Evolutionary conservation across 2,888 invertebrate species (phyloP), one percentile per base, ranked within the genome.

Genomic region (Drosophila colorata): DNA sequence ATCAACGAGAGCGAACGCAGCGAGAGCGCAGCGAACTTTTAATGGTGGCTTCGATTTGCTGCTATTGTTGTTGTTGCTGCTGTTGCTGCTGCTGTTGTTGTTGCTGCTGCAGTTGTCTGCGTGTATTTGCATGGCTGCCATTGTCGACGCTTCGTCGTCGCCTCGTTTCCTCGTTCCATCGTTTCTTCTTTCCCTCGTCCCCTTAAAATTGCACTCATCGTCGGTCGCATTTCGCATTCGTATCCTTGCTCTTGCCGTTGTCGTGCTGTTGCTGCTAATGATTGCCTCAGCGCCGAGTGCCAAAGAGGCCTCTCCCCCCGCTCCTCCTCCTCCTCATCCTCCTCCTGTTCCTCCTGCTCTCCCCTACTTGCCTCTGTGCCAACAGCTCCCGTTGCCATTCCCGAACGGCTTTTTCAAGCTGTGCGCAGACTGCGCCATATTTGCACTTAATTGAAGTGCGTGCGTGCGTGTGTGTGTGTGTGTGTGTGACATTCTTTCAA

Each of bases 401-500:
- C 56, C 60, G 57, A 63, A 43, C 46, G 49, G 43, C 69, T 57
- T 65, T 69, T 79, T 82, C 84, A 77, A 74, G 86, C 81, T 79
- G 82, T 78, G 82, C 72, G 73, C 82, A 69, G 78, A 78, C 80
- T 87, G 82, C 83, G 85, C 89, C 89, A 88, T 89, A 84, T 84
- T 89, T 87, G 80, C 87, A 86, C 85, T 79, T 88, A 90, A 86
- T 89, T 90, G 79, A 90, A 90, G 88, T 76, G 88, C 68, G 60
- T 77, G 73, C 33, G 43, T 55, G 7, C 66, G 53, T 56, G 40
- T n/a, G n/a, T 49, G 49, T 40, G 51, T 46, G 46, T 58, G 58
- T 46, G 48, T 46, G 58, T 9, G 41, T 28, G 48, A 51, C 52
- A 51, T 51, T 65, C 56, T 40, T 41, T 44, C 52, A 31, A 41